phyloP scores from a whole-genome alignment of 1,140 invertebrate genomes.

The Hylaeus anthracinus region DNA sequence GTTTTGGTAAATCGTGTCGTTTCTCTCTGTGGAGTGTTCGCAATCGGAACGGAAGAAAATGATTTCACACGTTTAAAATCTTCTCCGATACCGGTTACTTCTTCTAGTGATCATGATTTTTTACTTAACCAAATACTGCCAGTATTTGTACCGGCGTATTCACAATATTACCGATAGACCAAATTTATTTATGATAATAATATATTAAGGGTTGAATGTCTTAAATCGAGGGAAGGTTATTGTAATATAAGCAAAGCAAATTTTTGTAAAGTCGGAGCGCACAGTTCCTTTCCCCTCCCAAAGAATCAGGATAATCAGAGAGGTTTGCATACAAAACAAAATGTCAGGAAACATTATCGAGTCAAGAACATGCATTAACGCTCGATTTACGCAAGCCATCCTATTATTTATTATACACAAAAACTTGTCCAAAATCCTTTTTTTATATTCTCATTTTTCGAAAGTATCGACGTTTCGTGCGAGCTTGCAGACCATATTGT shows the following conservation, averaged over 20 bases:
- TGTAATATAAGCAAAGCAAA: conserved; percentile 77
- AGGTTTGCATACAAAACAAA: conserved; percentile 48
- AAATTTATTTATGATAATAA: conserved; percentile 82
- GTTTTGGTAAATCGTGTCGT: conserved; percentile 39
- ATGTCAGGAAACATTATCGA: conserved; percentile 65
- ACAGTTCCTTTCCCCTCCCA: conserved; percentile 75
- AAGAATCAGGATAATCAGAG: conserved; percentile 60
- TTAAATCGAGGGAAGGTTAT: conserved; percentile 76
- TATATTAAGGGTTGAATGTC: conserved; percentile 79
- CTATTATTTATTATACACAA: not conserved
- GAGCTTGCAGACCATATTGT: not conserved
- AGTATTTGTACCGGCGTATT: conserved; percentile 79
- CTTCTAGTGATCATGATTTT: conserved; percentile 72
- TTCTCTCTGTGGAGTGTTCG: conserved; percentile 19
- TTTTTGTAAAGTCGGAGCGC: conserved; percentile 78
- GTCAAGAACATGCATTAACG: conserved; percentile 40
- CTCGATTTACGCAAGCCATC: not conserved
- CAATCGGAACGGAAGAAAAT: conserved; percentile 28
- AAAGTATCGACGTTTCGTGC: not conserved
- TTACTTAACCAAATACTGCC: conserved; percentile 80
- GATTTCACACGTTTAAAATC: conserved; percentile 30
- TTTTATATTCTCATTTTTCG: conserved; percentile 7
- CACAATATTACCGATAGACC: conserved; percentile 81
- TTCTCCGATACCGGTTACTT: conserved; percentile 57
- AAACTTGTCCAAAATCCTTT: not conserved